A percentile compares a stretch with the other conserved stretches of the same genome.
Conservation (phyloP, 2,888 invertebrate genomes). For the Urechis unicinctus region DNA sequence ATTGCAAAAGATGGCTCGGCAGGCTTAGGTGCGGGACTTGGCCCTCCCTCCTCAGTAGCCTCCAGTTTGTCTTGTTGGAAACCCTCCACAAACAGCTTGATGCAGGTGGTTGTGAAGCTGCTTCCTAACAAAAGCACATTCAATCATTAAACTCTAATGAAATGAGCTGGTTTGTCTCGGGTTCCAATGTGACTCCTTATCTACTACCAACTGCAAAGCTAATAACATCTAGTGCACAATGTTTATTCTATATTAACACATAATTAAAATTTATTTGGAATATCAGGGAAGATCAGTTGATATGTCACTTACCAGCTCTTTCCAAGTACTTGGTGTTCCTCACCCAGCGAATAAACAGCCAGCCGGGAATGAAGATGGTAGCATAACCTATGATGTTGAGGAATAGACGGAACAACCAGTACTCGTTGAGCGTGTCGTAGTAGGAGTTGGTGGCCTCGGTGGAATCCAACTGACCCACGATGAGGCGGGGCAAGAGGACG, state of each 20-base stretch:
- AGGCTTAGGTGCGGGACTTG: not conserved
- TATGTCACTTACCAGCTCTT: slow-evolving; percentile 60
- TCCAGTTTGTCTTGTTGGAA: slow-evolving; percentile 4
- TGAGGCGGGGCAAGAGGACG: not conserved
- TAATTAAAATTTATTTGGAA: too few species aligned
- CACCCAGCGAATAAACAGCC: slow-evolving; percentile 74
- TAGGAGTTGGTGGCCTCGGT: not conserved
- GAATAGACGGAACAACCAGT: slow-evolving; percentile 70
- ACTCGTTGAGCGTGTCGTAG: slow-evolving; percentile 25
- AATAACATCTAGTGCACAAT: not conserved
- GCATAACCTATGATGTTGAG: slow-evolving; percentile 81
- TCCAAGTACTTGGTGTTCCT: slow-evolving; percentile 67
- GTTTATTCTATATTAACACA: too few species aligned
- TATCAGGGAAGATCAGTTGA: not conserved
- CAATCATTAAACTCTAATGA: not conserved
- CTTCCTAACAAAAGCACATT: slow-evolving; percentile 26
- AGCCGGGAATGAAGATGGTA: slow-evolving; percentile 80
- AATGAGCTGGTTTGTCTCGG: too few species aligned
- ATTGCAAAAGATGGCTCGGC: slow-evolving; percentile 3
- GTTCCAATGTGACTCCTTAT: not conserved
- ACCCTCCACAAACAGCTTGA: slow-evolving; percentile 34
- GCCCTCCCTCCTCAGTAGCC: not conserved
- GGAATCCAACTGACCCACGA: not conserved
- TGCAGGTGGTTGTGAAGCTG: slow-evolving; percentile 28
- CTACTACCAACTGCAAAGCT: not conserved